Conservation (phyloP, 2,113 vertebrate species). For the Syrmaticus mikado region DNA sequence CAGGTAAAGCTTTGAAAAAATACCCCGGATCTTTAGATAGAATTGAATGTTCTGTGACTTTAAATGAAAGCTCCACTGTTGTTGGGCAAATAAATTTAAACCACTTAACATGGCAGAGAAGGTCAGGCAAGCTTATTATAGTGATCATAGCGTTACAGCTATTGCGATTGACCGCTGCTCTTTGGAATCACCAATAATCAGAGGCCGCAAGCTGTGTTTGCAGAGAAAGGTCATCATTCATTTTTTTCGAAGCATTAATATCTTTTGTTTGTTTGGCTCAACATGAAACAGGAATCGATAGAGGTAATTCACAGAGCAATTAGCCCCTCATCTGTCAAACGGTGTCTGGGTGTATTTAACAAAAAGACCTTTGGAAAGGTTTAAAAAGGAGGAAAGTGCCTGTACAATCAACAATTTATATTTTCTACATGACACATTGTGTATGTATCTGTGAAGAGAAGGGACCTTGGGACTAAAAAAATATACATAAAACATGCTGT, state of each 20-base stretch:
- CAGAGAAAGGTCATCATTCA: constrained; percentile 93
- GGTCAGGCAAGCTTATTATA: constrained; percentile 90
- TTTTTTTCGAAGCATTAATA: constrained; percentile 91
- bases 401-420: constrained; percentile 86
- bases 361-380: constrained; percentile 86
- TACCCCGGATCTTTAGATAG: constrained; percentile 73
- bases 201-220: constrained; percentile 90
- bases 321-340: constrained; percentile 90
- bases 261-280: constrained; percentile 93
- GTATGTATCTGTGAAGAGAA: constrained; percentile 82
- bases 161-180: constrained; percentile 88
- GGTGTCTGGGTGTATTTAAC: constrained; percentile 88
- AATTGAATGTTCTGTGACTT: constrained; percentile 86
- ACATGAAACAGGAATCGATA: constrained; percentile 92
- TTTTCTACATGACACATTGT: constrained; percentile 84
- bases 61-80: constrained; percentile 87
- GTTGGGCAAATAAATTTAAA: constrained; percentile 92
- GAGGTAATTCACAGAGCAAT: constrained; percentile 92
- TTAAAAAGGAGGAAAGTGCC: constrained; percentile 84
- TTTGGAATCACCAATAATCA: constrained; percentile 90
- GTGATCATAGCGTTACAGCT: constrained; percentile 89
- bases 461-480: constrained; percentile 80
- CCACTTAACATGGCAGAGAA: constrained; percentile 90
- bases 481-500: constrained; percentile 81
- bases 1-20: constrained; percentile 34